Conservation (phyloP, 2,113 vertebrate species). For the Shinisaurus crocodilurus region DNA sequence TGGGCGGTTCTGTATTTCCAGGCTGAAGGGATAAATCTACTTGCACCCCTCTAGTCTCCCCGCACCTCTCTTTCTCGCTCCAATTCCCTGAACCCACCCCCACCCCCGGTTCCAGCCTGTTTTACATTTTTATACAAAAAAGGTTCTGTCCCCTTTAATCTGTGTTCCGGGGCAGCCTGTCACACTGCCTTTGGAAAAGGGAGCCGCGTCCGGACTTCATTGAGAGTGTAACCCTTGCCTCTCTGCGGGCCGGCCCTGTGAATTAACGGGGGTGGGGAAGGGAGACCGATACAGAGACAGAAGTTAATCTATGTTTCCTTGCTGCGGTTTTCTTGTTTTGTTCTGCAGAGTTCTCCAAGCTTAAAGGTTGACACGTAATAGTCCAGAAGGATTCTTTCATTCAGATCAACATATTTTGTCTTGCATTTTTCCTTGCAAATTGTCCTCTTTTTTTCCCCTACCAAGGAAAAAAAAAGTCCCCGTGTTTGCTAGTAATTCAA, state of each 20-base stretch:
- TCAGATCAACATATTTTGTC: neutral
- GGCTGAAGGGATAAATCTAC: slow-evolving; percentile 48
- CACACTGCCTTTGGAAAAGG: slow-evolving; percentile 34
- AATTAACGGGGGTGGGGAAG: neutral
- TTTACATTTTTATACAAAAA: slow-evolving; percentile 66
- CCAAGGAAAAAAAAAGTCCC: neutral
- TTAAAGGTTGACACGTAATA: slow-evolving; percentile 17
- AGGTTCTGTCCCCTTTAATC: slow-evolving; percentile 39
- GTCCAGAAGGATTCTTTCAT: slow-evolving; percentile 4
- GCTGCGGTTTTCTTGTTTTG: rapidly evolving
- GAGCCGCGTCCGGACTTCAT: rapidly evolving
- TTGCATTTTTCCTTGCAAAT: slow-evolving; percentile 7
- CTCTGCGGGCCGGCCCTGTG: neutral
- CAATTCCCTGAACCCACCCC: neutral
- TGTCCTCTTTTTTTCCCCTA: neutral
- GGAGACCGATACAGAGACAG: neutral
- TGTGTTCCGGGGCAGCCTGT: slow-evolving; percentile 2
- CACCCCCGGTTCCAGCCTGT: slow-evolving; percentile 44
- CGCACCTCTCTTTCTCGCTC: neutral
- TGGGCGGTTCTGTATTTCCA: slow-evolving; percentile 45
- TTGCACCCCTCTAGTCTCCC: neutral
- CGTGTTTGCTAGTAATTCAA: rapidly evolving
- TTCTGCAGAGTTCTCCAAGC: neutral
- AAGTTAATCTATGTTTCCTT: slow-evolving; percentile 7
- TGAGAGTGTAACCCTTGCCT: slow-evolving; percentile 24